These are phyloP conservation scores for Rhodophaea formosa DNA, from an alignment of 2,888 invertebrate species.

Conservation along the genomic window DNA sequence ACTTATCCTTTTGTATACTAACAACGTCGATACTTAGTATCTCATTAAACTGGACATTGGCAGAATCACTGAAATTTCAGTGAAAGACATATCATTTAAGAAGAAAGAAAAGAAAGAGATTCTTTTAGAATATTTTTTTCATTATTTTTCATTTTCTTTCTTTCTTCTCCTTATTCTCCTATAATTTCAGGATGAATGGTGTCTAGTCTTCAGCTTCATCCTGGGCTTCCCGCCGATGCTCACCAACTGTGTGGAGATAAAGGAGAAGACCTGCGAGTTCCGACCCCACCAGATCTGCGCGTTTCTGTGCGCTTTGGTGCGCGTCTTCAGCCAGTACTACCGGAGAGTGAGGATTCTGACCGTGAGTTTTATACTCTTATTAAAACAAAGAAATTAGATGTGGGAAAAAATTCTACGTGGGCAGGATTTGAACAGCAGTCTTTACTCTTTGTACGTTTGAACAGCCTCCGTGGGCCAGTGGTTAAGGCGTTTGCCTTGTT, in stretches of 20 bases:
- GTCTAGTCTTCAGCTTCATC: conserved; percentile 84
- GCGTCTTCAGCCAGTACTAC: conserved; percentile 88
- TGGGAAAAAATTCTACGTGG: no score
- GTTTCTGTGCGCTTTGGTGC: conserved; percentile 83
- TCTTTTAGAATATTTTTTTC: background rate
- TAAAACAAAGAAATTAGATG: no score
- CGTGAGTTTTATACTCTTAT: conserved; percentile 75
- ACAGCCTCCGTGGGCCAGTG: no score
- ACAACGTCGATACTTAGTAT: no score
- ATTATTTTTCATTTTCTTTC: background rate
- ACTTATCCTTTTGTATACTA: no score
- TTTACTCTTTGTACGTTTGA: no score
- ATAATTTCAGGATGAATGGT: conserved; percentile 88
- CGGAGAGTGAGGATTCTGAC: conserved; percentile 85
- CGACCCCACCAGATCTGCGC: conserved; percentile 84
- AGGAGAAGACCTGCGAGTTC: conserved; percentile 73
- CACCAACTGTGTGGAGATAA: conserved; percentile 70
- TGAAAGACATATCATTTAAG: no score
- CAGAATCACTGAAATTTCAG: no score
- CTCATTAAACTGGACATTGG: no score
- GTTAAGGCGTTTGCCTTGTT: no score
- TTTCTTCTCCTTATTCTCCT: conserved; percentile 1
- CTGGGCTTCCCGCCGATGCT: conserved; percentile 84
- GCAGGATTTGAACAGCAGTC: no score
- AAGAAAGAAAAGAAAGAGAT: background rate